These are phyloP conservation scores for Sorex araneus DNA, from an alignment of 2,113 vertebrate genomes.

Conservation along the genomic window DNA sequence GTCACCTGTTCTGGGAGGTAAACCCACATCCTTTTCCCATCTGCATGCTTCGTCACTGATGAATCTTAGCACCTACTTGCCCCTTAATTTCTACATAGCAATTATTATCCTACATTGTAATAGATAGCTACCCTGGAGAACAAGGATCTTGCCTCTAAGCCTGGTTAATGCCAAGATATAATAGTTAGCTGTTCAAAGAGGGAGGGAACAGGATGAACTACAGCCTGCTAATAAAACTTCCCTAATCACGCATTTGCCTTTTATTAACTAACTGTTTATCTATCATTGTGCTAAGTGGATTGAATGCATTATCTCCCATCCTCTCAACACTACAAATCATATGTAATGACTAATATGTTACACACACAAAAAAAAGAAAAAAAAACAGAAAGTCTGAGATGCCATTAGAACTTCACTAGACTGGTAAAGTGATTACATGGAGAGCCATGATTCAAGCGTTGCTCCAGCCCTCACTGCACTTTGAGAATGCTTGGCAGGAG, in stretches of 20 bases:
- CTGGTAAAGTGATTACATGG: not conserved
- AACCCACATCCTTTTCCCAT: not conserved
- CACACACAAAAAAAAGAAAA: not conserved
- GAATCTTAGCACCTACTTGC: not conserved
- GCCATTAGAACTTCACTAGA: not conserved
- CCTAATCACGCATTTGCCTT: not conserved
- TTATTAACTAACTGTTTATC: constrained; percentile 7
- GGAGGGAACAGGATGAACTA: not conserved
- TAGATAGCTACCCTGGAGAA: not conserved
- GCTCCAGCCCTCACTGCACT: not conserved
- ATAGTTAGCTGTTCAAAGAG: not conserved
- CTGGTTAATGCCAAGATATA: constrained; percentile 13
- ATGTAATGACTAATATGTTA: not conserved
- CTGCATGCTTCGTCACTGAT: not conserved
- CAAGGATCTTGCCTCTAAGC: not conserved
- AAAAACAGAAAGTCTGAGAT: not conserved
- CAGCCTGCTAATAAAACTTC: not conserved
- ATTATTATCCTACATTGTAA: not conserved
- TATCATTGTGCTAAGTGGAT: not conserved
- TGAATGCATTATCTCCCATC: not conserved
- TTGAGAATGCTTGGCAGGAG: not conserved
- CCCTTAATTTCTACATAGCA: not conserved
- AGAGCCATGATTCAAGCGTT: not conserved
- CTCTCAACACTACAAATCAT: not conserved
- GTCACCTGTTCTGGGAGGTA: fast-evolving